Conservation (phyloP, 2,888 invertebrate genomes). For the Polyommatus iphigenia region DNA sequence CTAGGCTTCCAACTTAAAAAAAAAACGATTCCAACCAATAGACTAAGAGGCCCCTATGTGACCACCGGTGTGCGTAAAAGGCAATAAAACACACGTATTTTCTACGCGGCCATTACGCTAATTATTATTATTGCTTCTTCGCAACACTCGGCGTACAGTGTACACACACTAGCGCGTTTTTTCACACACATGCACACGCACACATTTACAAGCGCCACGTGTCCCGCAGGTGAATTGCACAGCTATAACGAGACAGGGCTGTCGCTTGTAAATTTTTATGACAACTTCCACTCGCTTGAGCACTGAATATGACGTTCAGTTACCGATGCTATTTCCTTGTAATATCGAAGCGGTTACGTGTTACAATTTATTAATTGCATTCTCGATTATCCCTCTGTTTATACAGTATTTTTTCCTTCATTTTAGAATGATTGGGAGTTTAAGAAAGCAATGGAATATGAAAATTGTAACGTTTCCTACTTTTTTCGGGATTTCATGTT, state of each 20-base stretch:
- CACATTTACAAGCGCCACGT: constrained; percentile 64
- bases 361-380: background rate
- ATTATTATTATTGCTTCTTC: constrained; percentile 66
- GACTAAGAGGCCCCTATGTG: background rate
- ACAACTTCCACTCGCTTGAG: background rate
- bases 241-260: background rate
- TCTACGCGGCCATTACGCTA: constrained; percentile 50
- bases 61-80: background rate
- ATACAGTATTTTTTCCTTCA: background rate
- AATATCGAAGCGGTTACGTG: background rate
- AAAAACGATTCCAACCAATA: background rate
- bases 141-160: constrained; percentile 48
- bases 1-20: too few species aligned
- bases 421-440: background rate
- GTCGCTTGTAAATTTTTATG: background rate
- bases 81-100: background rate
- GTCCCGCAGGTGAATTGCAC: constrained; percentile 52
- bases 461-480: background rate
- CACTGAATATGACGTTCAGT: constrained; percentile 1
- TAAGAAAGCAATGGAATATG: background rate
- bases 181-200: constrained; percentile 54
- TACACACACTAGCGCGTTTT: constrained; percentile 63
- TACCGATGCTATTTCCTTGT: background rate
- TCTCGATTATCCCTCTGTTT: too few species aligned
- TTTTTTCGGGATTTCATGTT: too few species aligned